Conservation (phyloP, 92 coral and sea anemone genomes). For the Pocillopora grandis region DNA sequence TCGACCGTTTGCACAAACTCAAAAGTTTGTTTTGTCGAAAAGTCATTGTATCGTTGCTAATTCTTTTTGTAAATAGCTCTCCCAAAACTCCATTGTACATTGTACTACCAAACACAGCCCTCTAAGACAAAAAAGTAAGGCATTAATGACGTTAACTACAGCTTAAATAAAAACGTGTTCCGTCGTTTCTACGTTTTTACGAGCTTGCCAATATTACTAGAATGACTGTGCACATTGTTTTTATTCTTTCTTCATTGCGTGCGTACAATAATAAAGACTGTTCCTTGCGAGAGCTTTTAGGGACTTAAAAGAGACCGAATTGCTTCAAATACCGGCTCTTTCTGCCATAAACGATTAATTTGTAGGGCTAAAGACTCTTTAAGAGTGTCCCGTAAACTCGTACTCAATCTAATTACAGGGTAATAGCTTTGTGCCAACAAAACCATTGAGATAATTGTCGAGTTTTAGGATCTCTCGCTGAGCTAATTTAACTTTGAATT, state of each 20-base stretch:
- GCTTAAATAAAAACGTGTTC: constrained; percentile 29
- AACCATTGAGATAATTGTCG: constrained; percentile 45
- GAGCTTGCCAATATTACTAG: neutral
- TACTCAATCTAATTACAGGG: constrained; percentile 40
- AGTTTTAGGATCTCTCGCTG: constrained; percentile 52
- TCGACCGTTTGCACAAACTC: constrained; percentile 29
- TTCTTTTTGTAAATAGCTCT: constrained; percentile 32
- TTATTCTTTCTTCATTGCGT: neutral
- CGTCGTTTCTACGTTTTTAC: neutral
- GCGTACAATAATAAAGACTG: neutral
- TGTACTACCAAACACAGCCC: constrained; percentile 30
- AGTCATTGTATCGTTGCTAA: constrained; percentile 20
- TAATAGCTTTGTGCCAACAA: constrained; percentile 3
- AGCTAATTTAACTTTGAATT: constrained; percentile 39
- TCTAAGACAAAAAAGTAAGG: constrained; percentile 20
- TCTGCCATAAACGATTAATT: constrained; percentile 5
- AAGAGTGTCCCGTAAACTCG: constrained; percentile 17
- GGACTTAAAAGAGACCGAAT: neutral
- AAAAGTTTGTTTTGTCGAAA: constrained; percentile 32
- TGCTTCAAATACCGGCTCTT: constrained; percentile 1
- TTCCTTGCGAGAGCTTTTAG: too few species aligned
- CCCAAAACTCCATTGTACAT: constrained; percentile 10
- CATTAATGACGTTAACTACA: constrained; percentile 24
- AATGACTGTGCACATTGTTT: neutral
- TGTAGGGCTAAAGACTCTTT: neutral